These are phyloP conservation scores for Stomatorhinus walkeri DNA, from an alignment of 2,797 vertebrate species.

Conservation along the genomic window DNA sequence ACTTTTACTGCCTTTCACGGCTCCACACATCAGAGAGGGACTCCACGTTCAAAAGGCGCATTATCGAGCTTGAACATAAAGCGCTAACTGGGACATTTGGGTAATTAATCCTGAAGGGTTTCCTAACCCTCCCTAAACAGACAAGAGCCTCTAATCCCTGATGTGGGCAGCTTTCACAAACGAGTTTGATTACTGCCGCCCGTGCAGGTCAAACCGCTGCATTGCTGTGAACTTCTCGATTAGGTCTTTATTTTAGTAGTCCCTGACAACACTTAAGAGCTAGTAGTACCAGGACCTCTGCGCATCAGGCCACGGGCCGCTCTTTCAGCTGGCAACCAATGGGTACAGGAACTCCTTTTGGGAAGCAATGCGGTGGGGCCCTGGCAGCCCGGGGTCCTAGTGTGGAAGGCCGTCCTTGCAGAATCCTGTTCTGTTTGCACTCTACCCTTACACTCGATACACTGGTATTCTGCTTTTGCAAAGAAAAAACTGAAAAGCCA, in stretches of 20 bases:
- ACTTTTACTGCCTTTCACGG: slow-evolving; percentile 17
- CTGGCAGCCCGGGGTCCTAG: not conserved
- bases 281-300: not conserved
- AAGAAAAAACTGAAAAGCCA: slow-evolving; percentile 38
- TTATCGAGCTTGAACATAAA: not conserved
- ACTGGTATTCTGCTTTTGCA: slow-evolving; percentile 16
- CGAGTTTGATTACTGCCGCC: slow-evolving; percentile 19
- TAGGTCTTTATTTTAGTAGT: slow-evolving; percentile 1
- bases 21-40: not conserved
- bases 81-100: slow-evolving; percentile 23
- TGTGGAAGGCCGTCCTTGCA: slow-evolving; percentile 13
- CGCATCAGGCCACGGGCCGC: not conserved
- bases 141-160: not conserved
- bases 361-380: not conserved
- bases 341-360: not conserved
- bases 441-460: slow-evolving; percentile 16
- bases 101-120: slow-evolving; percentile 21
- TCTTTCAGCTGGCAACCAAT: not conserved
- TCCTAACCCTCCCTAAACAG: not conserved
- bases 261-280: not conserved
- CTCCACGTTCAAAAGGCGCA: not conserved
- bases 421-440: slow-evolving; percentile 24
- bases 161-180: not conserved
- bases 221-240: slow-evolving; percentile 3
- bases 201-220: not conserved